A percentile compares a stretch with the other conserved stretches of the same genome.
Conservation (phyloP, 2,797 vertebrate species). For the Channa striata region DNA sequence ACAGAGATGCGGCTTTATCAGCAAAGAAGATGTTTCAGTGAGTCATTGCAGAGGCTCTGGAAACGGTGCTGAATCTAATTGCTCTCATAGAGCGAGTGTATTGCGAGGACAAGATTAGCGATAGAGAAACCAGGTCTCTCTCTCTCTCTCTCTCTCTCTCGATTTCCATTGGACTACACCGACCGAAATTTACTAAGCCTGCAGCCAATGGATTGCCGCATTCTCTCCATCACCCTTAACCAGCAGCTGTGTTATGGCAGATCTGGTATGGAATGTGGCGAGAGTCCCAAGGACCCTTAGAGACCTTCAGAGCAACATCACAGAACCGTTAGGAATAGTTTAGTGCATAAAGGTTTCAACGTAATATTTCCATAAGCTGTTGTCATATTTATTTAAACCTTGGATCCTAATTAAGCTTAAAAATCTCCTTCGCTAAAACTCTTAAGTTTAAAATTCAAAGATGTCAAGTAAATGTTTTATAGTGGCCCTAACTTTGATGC, state of each 20-base stretch:
- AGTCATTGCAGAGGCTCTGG: constrained; percentile 78
- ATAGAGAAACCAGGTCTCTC: constrained; percentile 79
- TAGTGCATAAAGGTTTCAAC: not conserved
- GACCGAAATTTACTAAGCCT: constrained; percentile 90
- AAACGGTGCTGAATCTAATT: constrained; percentile 84
- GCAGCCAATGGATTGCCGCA: constrained; percentile 92
- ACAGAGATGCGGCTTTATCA: constrained; percentile 69
- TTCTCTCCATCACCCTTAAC: constrained; percentile 87
- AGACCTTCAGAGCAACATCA: not conserved
- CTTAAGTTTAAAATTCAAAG: too few species aligned
- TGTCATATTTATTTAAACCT: not conserved
- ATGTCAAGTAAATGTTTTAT: too few species aligned
- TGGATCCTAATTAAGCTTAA: too few species aligned
- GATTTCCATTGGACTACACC: constrained; percentile 89
- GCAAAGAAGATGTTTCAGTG: constrained; percentile 74
- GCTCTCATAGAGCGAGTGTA: constrained; percentile 81
- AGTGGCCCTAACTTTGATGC: too few species aligned
- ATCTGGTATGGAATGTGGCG: constrained; percentile 27
- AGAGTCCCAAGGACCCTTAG: not conserved
- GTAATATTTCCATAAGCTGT: not conserved
- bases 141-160: constrained; percentile 37
- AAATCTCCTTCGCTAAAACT: too few species aligned
- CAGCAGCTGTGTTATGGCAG: constrained; percentile 69
- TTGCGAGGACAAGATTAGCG: constrained; percentile 84
- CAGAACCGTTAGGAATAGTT: not conserved